Evolutionary conservation across 2,113 vertebrate species (phyloP).

Genomic region (Thryonomys swinderianus): DNA sequence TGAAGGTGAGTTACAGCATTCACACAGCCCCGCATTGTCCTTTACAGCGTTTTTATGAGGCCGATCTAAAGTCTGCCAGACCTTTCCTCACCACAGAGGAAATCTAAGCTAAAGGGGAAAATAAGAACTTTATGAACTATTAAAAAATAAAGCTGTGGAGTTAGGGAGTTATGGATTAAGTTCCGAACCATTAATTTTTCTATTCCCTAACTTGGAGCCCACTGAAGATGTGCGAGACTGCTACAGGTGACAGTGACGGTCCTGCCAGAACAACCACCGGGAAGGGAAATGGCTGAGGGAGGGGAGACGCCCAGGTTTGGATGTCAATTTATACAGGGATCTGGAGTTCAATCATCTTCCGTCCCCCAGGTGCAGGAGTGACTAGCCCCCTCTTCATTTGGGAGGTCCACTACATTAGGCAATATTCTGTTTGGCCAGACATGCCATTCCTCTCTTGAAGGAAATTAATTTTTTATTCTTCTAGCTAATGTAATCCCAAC

Average conservation of each 20-base stretch:
- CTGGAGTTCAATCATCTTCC: conserved; percentile 83
- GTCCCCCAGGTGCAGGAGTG: conserved; percentile 77
- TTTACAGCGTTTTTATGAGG: conserved; percentile 56
- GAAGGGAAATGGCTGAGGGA: not conserved
- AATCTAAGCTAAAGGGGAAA: conserved; percentile 72
- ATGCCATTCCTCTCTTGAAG: conserved; percentile 82
- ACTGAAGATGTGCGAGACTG: conserved; percentile 57
- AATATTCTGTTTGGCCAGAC: conserved; percentile 83
- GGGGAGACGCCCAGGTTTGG: conserved; percentile 68
- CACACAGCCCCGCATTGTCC: not conserved
- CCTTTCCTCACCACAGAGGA: conserved; percentile 72
- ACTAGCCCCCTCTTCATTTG: conserved; percentile 77
- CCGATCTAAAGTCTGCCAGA: conserved; percentile 51
- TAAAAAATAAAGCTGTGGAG: conserved; percentile 81
- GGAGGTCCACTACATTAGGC: conserved; percentile 79
- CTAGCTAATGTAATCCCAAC: conserved; percentile 78
- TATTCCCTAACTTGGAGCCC: conserved; percentile 75
- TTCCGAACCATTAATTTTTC: conserved; percentile 84
- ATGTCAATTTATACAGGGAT: conserved; percentile 82
- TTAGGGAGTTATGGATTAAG: conserved; percentile 82
- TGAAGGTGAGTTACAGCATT: conserved; percentile 45
- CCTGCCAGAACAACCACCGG: not conserved
- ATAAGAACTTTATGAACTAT: conserved; percentile 84
- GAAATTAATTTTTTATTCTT: conserved; percentile 86
- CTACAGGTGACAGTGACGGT: not conserved